Conservation (phyloP, 2,113 vertebrate genomes). For the Onychorhynchus coronatus region DNA sequence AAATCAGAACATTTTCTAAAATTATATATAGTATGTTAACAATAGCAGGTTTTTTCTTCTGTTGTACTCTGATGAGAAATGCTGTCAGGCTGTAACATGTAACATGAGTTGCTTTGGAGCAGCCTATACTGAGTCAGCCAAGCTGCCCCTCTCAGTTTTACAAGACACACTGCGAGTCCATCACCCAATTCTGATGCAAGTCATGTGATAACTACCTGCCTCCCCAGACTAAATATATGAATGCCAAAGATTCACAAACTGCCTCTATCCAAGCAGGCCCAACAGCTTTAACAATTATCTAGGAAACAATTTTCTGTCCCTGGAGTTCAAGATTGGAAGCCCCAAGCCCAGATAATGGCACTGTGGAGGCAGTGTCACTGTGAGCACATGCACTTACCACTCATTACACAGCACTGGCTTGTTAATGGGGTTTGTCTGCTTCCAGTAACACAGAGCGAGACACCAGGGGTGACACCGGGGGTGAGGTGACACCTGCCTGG, state of each 20-base stretch:
- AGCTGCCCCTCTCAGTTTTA: background rate
- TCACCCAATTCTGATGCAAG: background rate
- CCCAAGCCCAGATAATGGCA: background rate
- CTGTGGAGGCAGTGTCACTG: background rate
- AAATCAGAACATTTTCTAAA: background rate
- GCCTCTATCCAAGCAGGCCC: background rate
- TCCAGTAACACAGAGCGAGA: accelerated
- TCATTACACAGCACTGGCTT: background rate
- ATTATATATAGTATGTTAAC: background rate
- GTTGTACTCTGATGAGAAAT: background rate
- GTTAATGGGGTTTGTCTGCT: background rate
- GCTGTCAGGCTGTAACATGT: background rate
- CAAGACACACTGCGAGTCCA: accelerated
- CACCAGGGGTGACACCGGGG: background rate
- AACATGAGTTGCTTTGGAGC: background rate
- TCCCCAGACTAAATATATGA: background rate
- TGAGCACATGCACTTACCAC: background rate
- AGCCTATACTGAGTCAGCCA: background rate
- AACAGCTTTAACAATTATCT: background rate
- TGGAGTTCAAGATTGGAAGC: background rate
- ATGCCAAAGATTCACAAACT: background rate
- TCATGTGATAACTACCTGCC: background rate
- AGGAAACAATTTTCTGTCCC: background rate
- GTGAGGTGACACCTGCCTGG: background rate
- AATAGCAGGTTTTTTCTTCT: background rate